A percentile compares a stretch with the other conserved stretches of the same genome.
phyloP scores from a whole-genome alignment of 1,140 invertebrate genomes.

The Drosophila ercepeae region DNA sequence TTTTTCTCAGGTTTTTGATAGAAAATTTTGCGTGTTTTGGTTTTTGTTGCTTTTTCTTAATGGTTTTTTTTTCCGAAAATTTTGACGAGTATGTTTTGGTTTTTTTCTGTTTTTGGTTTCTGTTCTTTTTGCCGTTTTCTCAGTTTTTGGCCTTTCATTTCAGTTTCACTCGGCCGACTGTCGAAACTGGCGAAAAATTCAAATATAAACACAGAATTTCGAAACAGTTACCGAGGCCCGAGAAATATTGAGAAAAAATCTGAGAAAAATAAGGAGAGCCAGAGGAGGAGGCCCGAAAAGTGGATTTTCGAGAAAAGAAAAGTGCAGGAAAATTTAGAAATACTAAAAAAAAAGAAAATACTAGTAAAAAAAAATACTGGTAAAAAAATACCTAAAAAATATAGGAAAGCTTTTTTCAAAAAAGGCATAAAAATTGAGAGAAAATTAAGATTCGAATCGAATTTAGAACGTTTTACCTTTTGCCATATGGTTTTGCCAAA shows the following conservation, averaged over 20 bases:
- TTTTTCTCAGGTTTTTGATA: conserved; percentile 1
- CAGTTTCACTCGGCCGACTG: conserved; percentile 75
- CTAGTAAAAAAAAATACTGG: neutral
- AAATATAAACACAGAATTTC: conserved; percentile 76
- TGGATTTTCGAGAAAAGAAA: neutral
- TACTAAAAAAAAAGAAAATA: neutral
- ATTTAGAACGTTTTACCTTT: neutral
- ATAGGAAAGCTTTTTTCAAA: neutral
- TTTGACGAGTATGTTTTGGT: neutral
- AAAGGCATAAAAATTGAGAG: neutral
- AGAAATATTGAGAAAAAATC: conserved; percentile 13
- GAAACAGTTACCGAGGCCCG: conserved; percentile 54
- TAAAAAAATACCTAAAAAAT: neutral
- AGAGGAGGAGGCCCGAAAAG: conserved; percentile 7
- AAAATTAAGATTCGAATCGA: too few relatives aligned
- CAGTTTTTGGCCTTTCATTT: conserved; percentile 66
- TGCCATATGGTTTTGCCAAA: neutral
- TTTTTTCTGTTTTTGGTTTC: neutral
- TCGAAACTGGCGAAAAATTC: conserved; percentile 70
- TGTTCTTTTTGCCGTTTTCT: conserved; percentile 6
- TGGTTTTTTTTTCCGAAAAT: neutral
- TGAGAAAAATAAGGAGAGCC: neutral
- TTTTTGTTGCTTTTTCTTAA: conserved; percentile 4
- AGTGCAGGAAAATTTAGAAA: neutral
- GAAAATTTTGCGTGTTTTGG: conserved; percentile 23